phyloP scores from a whole-genome alignment of 2,888 invertebrate genomes.

The Tenthredo mesomela region DNA sequence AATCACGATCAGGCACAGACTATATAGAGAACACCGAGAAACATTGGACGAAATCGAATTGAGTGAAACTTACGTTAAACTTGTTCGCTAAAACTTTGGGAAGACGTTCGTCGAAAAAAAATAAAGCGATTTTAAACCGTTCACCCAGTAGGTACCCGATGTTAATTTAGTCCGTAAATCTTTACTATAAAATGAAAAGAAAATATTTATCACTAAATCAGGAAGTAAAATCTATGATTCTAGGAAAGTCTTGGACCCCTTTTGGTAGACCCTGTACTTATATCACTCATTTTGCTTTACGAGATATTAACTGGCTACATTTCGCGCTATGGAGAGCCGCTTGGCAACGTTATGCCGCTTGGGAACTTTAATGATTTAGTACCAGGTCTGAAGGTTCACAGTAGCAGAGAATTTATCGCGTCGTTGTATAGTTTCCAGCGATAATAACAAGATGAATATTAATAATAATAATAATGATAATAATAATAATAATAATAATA shows the following conservation, averaged over 20 bases:
- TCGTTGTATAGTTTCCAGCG: conserved; percentile 34
- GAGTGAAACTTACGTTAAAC: conserved; percentile 19
- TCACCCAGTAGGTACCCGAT: neutral
- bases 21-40: conserved; percentile 7
- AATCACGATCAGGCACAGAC: conserved; percentile 32
- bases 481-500: conserved; percentile 25
- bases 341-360: conserved; percentile 18
- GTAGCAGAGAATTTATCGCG: conserved; percentile 22
- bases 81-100: neutral
- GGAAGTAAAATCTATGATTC: conserved; percentile 1
- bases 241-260: conserved; percentile 2
- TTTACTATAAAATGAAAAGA: neutral
- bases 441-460: neutral
- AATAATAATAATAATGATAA: conserved; percentile 4
- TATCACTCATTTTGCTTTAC: conserved; percentile 42
- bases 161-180: conserved; percentile 21
- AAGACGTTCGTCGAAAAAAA: conserved; percentile 11
- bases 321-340: conserved; percentile 37
- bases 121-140: neutral
- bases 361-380: conserved; percentile 41
- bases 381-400: conserved; percentile 25
- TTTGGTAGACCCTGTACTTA: conserved; percentile 10
- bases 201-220: neutral
- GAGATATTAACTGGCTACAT: conserved; percentile 49
- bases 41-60: conserved; percentile 15